These are phyloP conservation scores for Hiodon alosoides DNA, from an alignment of 2,113 vertebrate genomes.

Conservation along the genomic window DNA sequence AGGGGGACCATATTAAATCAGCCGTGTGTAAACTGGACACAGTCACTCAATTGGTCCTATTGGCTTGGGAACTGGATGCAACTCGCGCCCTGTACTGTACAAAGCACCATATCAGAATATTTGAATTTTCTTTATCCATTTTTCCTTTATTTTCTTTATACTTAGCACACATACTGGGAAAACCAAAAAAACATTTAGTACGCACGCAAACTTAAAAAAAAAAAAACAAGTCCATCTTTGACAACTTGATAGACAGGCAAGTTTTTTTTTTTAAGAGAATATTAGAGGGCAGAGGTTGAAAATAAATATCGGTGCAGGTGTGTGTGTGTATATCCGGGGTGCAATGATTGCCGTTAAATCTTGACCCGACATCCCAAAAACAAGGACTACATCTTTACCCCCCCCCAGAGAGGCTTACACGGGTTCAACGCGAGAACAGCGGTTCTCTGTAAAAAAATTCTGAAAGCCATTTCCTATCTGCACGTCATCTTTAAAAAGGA, in stretches of 20 bases:
- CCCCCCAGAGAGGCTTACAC: not conserved
- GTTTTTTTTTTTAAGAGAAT: constrained; percentile 38
- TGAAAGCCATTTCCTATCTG: constrained; percentile 9
- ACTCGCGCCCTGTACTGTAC: constrained; percentile 59
- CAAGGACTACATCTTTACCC: not conserved
- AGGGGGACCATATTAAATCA: constrained; percentile 7
- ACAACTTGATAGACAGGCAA: constrained; percentile 60
- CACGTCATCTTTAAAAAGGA: constrained; percentile 22
- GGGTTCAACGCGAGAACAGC: constrained; percentile 11
- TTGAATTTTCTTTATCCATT: constrained; percentile 30
- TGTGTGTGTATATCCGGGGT: not conserved
- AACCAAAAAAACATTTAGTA: constrained; percentile 35
- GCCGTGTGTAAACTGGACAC: constrained; percentile 56
- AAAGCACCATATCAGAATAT: constrained; percentile 67
- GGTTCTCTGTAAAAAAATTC: no score
- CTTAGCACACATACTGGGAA: constrained; percentile 43
- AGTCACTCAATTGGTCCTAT: constrained; percentile 33
- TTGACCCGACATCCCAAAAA: not conserved
- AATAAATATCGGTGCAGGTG: constrained; percentile 17
- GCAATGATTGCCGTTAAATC: constrained; percentile 1
- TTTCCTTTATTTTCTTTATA: constrained; percentile 12
- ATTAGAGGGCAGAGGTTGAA: constrained; percentile 20
- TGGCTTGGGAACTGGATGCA: constrained; percentile 38
- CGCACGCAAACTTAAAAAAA: constrained; percentile 60
- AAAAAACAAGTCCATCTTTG: constrained; percentile 68